Conservation (phyloP, 1,140 invertebrate species). For the Cydia pomonella region DNA sequence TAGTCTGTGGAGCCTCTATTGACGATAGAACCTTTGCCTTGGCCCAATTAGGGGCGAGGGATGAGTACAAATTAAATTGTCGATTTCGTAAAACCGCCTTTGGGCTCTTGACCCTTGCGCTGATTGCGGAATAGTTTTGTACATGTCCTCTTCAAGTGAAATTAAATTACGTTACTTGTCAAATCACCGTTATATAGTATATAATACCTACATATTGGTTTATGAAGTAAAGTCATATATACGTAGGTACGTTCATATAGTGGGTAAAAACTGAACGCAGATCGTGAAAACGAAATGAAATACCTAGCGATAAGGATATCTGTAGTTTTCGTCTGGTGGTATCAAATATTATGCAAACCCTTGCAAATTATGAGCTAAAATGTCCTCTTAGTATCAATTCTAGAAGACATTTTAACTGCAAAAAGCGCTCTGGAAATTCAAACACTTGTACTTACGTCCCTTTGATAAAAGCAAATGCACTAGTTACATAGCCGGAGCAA, state of each 20-base stretch:
- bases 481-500: neutral
- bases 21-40: conserved; percentile 2
- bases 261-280: too few species aligned
- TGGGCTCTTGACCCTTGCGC: conserved; percentile 13
- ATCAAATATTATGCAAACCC: too few species aligned
- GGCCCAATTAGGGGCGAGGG: conserved; percentile 30
- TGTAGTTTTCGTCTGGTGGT: too few species aligned
- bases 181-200: neutral
- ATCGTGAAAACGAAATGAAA: too few species aligned
- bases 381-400: too few species aligned
- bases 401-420: too few species aligned
- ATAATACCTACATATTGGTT: too few species aligned
- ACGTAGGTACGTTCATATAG: too few species aligned
- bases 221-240: too few species aligned
- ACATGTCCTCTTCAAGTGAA: conserved; percentile 1
- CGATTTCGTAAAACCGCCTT: conserved; percentile 26
- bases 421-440: neutral
- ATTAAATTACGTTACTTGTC: neutral
- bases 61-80: conserved; percentile 29
- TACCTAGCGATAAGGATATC: too few species aligned
- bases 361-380: too few species aligned
- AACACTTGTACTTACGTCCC: neutral
- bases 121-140: conserved; percentile 21
- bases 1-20: conserved; percentile 10
- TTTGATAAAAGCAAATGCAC: neutral